Conservation (phyloP, 1,140 invertebrate genomes). For the Ceratina japonica region DNA sequence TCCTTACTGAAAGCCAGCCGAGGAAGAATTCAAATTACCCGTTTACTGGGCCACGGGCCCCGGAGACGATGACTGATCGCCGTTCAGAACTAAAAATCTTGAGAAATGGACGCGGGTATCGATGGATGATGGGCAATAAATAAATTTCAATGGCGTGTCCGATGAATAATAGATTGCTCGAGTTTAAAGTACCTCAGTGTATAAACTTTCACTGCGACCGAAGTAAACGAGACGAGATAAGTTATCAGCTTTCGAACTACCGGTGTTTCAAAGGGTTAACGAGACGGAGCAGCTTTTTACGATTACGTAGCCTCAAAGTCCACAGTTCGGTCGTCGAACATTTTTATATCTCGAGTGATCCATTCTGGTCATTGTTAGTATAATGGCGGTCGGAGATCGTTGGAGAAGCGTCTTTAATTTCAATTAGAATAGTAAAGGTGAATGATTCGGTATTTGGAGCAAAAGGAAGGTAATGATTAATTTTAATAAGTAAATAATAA, state of each 20-base stretch:
- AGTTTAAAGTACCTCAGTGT: slow-evolving; percentile 12
- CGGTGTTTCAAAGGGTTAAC: slow-evolving; percentile 34
- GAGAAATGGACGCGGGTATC: slow-evolving; percentile 2
- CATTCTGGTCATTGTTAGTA: too few relatives aligned
- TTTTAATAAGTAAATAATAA: not conserved
- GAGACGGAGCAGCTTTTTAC: not conserved
- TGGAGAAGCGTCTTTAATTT: too few relatives aligned
- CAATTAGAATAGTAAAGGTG: too few relatives aligned
- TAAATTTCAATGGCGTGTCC: slow-evolving; percentile 12
- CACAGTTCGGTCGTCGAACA: not conserved
- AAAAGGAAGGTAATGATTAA: not conserved
- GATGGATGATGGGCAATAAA: slow-evolving; percentile 29
- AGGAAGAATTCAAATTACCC: not conserved
- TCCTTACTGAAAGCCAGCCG: not conserved
- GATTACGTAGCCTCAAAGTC: not conserved
- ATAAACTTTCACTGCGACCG: slow-evolving; percentile 19
- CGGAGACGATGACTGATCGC: slow-evolving; percentile 9
- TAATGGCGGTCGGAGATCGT: too few relatives aligned
- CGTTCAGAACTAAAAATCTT: not conserved
- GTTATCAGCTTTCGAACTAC: slow-evolving; percentile 9
- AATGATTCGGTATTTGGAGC: too few relatives aligned
- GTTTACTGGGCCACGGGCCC: not conserved
- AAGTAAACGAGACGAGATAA: not conserved
- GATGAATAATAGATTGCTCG: slow-evolving; percentile 37
- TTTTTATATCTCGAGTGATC: too few relatives aligned